Base-by-base conservation (phyloP, 2,888 invertebrate species). In the Merodon equestris region DNA sequence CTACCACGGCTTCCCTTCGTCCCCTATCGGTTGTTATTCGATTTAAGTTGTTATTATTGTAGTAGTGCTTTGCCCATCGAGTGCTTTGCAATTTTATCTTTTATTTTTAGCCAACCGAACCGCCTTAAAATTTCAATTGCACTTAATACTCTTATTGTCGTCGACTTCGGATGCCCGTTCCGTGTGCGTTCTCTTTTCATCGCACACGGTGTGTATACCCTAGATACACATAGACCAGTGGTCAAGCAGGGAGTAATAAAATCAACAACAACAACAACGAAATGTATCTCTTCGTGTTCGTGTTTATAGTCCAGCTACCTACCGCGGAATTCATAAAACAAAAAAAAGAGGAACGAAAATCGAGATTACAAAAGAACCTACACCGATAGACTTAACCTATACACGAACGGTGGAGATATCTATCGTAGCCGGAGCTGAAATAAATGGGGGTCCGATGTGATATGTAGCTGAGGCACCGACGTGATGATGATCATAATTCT, bases 41-140 rank as follows among this genome's bases (percentile, higher is more conserved):
- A 36, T 36, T 27, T 36, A 40, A 17, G 15, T 15, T 36, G 10
- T 44, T 19, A 19, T 40, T n/a, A 40, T 40, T 27, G 27, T 27
- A 7, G 3, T 27, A 27, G 27, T 27, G 27, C 15, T 44, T 15
- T 18, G 9, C 19, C 9, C 12, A 7, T 58, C 18, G 34, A 58
- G 47, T 63, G 50, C n/a, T 61, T 72, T 77, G 67, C 67, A 72
- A 63, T 72, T 68, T 72, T 73, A 68, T 73, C 57, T 72, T 15
- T 10, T n/a, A n/a, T n/a, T n/a, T n/a, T 40, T 38, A 53, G 63
- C 77, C 77, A 77, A 77, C 61, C 67, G 67, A 73, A 67, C 77
- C 67, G 67, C 61, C 72, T 77, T 67, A 51, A 63, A 68, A 66
- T 58, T 68, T 77, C 72, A 77, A 77, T 68, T 73, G 77, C 77